Evolutionary conservation across 2,797 vertebrate genomes (phyloP).

Genomic region (Mustela erminea): DNA sequence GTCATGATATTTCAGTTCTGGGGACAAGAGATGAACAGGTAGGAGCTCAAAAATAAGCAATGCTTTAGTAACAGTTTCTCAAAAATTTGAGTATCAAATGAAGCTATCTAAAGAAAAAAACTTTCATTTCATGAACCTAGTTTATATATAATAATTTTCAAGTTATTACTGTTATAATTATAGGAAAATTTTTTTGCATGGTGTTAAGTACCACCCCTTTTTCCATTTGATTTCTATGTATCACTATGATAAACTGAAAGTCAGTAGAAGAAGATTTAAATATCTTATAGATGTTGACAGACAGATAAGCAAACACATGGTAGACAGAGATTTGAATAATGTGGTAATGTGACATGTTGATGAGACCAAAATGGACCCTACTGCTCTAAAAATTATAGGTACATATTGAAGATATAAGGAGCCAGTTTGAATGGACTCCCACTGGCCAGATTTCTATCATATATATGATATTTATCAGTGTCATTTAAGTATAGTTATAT

Average conservation of each 20-base stretch:
- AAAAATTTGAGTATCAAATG: not conserved
- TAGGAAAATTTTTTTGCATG: not conserved
- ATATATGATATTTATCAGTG: not conserved
- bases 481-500: not conserved
- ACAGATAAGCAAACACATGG: not conserved
- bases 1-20: not conserved
- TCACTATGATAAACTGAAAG: not conserved
- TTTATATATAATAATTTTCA: not conserved
- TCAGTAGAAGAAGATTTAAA: not conserved
- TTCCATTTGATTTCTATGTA: not conserved
- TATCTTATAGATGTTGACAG: not conserved
- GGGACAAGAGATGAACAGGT: not conserved
- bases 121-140: not conserved
- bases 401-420: not conserved
- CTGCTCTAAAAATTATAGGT: not conserved
- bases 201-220: not conserved
- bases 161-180: not conserved
- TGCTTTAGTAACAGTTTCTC: not conserved
- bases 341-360: not conserved
- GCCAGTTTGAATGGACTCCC: not conserved
- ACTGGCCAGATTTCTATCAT: not conserved
- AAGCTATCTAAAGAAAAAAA: not conserved
- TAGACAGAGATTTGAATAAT: not conserved
- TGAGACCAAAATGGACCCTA: not conserved
- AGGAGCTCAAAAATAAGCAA: not conserved